Evolutionary conservation across 2,113 vertebrate genomes (phyloP).

Genomic region (Ammodramus savannarum): DNA sequence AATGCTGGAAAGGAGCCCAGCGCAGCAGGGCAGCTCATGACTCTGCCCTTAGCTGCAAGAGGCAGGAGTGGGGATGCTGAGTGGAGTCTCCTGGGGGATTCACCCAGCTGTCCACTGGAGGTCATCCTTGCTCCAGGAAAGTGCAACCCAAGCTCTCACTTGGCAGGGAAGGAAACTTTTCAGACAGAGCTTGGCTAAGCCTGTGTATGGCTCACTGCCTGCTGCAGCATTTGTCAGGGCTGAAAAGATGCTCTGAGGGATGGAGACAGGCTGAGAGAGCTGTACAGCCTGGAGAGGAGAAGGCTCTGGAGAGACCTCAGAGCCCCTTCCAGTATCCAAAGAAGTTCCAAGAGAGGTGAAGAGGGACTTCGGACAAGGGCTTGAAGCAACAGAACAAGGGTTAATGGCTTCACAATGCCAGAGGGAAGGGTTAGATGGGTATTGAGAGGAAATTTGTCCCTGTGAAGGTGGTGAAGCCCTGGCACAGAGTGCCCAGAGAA

Average conservation of each 20-base stretch:
- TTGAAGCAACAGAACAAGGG: background rate
- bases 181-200: background rate
- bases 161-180: background rate
- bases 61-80: background rate
- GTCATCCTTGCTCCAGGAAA: constrained; percentile 28
- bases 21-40: background rate
- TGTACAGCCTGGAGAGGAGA: background rate
- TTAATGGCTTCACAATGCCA: background rate
- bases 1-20: background rate
- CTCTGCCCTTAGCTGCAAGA: background rate
- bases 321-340: background rate
- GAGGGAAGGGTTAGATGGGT: background rate
- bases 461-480: background rate
- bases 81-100: background rate
- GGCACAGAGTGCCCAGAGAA: background rate
- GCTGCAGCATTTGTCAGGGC: background rate
- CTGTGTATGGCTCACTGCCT: background rate
- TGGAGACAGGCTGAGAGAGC: background rate
- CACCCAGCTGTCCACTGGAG: constrained; percentile 42
- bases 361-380: background rate
- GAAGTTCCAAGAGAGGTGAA: background rate
- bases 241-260: background rate
- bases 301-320: background rate
- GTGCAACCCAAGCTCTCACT: accelerated
- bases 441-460: background rate